Evolutionary conservation across 1,140 invertebrate species (phyloP).

Genomic region (Tetramorium parvispinum): DNA sequence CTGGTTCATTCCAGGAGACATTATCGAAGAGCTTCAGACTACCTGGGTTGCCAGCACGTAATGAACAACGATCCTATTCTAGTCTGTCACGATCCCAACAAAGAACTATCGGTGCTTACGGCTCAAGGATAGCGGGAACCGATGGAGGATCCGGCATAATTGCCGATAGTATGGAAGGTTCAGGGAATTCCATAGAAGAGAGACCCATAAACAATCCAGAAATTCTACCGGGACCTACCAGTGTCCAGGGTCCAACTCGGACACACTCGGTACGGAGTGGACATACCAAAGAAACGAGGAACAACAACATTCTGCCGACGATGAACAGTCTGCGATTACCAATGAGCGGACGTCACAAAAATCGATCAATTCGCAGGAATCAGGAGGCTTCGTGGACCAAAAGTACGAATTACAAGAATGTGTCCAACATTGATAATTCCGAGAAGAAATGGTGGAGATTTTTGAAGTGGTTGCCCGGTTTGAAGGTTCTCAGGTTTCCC

Average conservation of each 20-base stretch:
- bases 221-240: not conserved
- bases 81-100: constrained; percentile 82
- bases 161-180: constrained; percentile 80
- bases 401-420: constrained; percentile 7
- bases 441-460: constrained; percentile 81
- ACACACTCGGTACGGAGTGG: not conserved
- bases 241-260: not conserved
- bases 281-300: not conserved
- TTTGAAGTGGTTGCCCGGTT: constrained; percentile 79
- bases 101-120: constrained; percentile 72
- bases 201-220: constrained; percentile 37
- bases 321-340: constrained; percentile 23
- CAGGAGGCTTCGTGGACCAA: not conserved
- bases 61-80: constrained; percentile 82
- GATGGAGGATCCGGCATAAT: constrained; percentile 57
- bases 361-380: constrained; percentile 1
- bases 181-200: constrained; percentile 78
- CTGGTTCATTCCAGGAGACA: constrained; percentile 77
- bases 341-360: constrained; percentile 25
- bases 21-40: constrained; percentile 78
- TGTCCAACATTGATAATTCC: constrained; percentile 30
- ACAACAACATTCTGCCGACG: not conserved
- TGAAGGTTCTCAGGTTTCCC: constrained; percentile 71
- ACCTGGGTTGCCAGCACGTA: constrained; percentile 64
- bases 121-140: constrained; percentile 74